Percentiles rank a stretch among this genome's conserved stretches.
Conservation (phyloP, 2,888 invertebrate species). For the Microdon myrmicae region DNA sequence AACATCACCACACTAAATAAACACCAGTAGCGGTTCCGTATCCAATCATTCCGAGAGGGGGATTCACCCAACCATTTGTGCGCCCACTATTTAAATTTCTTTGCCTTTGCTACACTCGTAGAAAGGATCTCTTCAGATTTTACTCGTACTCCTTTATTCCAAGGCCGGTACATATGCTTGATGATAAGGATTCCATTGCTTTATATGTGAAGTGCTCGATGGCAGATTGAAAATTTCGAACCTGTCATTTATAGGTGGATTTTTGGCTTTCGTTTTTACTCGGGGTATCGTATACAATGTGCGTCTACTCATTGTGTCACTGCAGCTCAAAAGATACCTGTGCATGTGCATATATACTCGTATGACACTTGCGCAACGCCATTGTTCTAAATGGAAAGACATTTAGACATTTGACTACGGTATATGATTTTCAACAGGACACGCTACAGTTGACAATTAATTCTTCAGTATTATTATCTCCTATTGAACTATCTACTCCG, state of each 20-base stretch:
- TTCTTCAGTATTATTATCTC: too few species aligned
- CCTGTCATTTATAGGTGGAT: constrained; percentile 46
- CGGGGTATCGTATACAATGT: too few species aligned
- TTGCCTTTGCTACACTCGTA: too few species aligned
- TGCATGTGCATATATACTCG: too few species aligned
- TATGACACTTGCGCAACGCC: too few species aligned
- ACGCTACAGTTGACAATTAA: too few species aligned
- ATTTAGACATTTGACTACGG: too few species aligned
- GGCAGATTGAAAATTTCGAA: constrained; percentile 50
- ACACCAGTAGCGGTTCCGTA: neutral
- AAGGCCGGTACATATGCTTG: constrained; percentile 40
- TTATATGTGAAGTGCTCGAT: constrained; percentile 42
- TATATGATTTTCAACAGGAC: too few species aligned
- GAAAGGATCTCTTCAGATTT: constrained; percentile 34
- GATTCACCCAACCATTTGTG: neutral
- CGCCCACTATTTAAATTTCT: constrained; percentile 1
- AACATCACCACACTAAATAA: neutral
- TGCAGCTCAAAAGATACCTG: too few species aligned
- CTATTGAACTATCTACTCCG: too few species aligned
- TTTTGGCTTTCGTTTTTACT: constrained; percentile 41
- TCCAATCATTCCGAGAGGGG: neutral
- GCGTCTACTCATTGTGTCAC: too few species aligned
- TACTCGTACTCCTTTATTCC: constrained; percentile 34
- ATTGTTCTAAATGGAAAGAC: too few species aligned
- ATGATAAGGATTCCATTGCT: constrained; percentile 47